Evolutionary conservation across 1,140 invertebrate genomes (phyloP).

Genomic region (Zaprionus gabonicus): DNA sequence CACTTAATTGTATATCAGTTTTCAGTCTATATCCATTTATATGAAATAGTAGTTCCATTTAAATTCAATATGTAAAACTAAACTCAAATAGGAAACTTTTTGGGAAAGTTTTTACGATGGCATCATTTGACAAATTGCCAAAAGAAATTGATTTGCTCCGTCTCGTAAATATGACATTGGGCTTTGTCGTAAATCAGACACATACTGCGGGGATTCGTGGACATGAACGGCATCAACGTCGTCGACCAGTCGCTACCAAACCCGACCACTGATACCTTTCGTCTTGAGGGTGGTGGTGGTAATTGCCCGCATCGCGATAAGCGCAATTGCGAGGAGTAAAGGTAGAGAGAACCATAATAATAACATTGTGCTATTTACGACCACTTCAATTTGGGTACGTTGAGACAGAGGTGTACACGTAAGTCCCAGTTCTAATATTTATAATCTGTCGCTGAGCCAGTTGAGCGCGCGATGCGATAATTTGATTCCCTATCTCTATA

Average conservation of each 20-base stretch:
- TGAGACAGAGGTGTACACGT: background rate
- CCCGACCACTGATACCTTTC: background rate
- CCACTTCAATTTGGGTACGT: slow-evolving; percentile 31
- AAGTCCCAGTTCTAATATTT: background rate
- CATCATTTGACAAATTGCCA: background rate
- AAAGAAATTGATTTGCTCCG: background rate
- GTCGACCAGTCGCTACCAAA: background rate
- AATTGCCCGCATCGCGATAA: slow-evolving; percentile 24
- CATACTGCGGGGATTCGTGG: background rate
- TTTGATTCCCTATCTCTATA: slow-evolving; percentile 23
- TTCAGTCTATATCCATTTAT: too few relatives aligned
- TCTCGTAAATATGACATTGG: background rate
- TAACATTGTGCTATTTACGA: slow-evolving; percentile 34
- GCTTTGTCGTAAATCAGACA: background rate
- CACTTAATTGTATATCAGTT: too few relatives aligned
- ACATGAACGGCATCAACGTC: slow-evolving; percentile 13
- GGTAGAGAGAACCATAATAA: slow-evolving; percentile 1
- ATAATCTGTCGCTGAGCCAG: slow-evolving; percentile 17
- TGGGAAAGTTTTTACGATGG: background rate
- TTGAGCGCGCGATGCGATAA: slow-evolving; percentile 5
- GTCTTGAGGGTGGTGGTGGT: slow-evolving; percentile 14
- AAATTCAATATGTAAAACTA: too few relatives aligned
- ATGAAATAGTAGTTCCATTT: too few relatives aligned
- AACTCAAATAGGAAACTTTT: too few relatives aligned
- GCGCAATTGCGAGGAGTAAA: slow-evolving; percentile 8